A percentile compares a stretch with the other conserved stretches of the same genome.
These are phyloP conservation scores for Nycticryphes semicollaris DNA, from an alignment of 2,113 vertebrate genomes.

Conservation along the genomic window DNA sequence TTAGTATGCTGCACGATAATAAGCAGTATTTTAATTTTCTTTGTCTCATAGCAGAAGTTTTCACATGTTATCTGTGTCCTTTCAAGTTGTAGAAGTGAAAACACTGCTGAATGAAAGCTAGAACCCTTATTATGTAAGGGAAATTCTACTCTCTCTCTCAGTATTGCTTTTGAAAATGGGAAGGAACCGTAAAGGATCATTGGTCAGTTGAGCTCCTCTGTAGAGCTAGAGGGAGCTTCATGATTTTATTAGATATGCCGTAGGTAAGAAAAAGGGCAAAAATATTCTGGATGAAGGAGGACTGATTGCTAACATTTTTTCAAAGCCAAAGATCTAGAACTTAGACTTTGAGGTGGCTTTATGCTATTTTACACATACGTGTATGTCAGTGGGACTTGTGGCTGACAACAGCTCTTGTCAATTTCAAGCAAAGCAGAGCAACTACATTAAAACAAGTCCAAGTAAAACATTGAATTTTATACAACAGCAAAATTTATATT, in stretches of 20 bases:
- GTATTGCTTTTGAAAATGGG: conserved; percentile 51
- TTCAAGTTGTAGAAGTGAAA: conserved; percentile 63
- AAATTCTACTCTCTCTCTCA: conserved; percentile 27
- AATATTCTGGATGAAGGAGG: not conserved
- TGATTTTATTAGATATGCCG: conserved; percentile 66
- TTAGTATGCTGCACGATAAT: conserved; percentile 8
- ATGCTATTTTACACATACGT: not conserved
- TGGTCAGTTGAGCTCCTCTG: conserved; percentile 71
- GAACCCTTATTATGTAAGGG: conserved; percentile 49
- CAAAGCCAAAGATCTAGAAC: not conserved
- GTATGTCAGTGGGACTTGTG: not conserved
- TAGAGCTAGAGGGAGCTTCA: conserved; percentile 73
- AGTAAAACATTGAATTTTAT: conserved; percentile 38
- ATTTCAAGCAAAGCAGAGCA: conserved; percentile 34
- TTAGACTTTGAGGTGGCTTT: conserved; percentile 2
- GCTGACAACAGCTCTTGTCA: conserved; percentile 2
- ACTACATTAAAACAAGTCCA: conserved; percentile 31
- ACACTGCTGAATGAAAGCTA: conserved; percentile 52
- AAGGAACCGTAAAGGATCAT: conserved; percentile 62
- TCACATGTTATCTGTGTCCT: conserved; percentile 62
- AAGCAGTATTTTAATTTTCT: conserved; percentile 54
- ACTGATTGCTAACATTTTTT: not conserved
- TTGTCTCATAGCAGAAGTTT: conserved; percentile 67
- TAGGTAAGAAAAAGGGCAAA: not conserved
- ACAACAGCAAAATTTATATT: not conserved